Evolutionary conservation across 2,888 invertebrate genomes (phyloP).

Genomic region (Heliconius ethilla): DNA sequence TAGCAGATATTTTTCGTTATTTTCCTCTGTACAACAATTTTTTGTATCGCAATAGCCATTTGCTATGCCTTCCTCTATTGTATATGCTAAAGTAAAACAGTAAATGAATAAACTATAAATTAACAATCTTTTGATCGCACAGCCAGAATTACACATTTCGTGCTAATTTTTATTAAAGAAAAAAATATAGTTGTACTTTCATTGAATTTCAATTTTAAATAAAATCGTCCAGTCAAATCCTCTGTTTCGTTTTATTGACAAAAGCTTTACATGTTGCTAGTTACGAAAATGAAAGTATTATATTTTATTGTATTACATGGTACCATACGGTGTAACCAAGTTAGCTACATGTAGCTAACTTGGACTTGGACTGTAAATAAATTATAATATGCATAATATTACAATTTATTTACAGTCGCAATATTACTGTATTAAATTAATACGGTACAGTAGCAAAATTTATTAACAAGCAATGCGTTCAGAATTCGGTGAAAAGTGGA

Average conservation of each 20-base stretch:
- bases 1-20: constrained; percentile 85
- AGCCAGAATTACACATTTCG: neutral
- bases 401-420: too few species aligned
- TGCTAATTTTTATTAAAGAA: neutral
- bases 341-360: too few species aligned
- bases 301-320: too few species aligned
- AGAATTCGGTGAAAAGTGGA: too few species aligned
- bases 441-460: too few species aligned
- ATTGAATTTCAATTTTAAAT: neutral
- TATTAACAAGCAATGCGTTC: too few species aligned
- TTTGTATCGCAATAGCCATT: constrained; percentile 28
- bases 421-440: too few species aligned
- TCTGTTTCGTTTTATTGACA: neutral
- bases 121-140: neutral
- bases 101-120: neutral
- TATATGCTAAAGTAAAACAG: neutral
- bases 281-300: too few species aligned
- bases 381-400: too few species aligned
- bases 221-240: neutral
- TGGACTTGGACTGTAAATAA: too few species aligned
- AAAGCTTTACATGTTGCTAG: neutral
- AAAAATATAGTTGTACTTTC: neutral
- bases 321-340: too few species aligned
- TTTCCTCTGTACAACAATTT: constrained; percentile 10
- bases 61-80: neutral